phyloP scores from a whole-genome alignment of 1,140 invertebrate genomes.

The Neoseiulus cucumeris region DNA sequence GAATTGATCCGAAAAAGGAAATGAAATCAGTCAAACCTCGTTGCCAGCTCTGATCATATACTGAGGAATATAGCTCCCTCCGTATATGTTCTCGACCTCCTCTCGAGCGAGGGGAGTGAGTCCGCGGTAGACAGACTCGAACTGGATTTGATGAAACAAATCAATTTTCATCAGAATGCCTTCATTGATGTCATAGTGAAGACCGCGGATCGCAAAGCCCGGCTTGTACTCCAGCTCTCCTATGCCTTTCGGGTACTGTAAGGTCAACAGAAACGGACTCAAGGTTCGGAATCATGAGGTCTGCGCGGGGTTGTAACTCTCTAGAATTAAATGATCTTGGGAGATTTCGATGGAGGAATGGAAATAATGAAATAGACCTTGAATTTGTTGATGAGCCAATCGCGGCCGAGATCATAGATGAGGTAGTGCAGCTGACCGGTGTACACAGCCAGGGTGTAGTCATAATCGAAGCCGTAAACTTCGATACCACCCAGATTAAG shows the following conservation, averaged over 20 bases:
- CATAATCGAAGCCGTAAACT: constrained; percentile 96
- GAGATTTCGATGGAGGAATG: constrained; percentile 13
- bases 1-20: too few relatives aligned
- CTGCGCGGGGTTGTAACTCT: neutral
- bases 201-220: constrained; percentile 70
- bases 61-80: constrained; percentile 36
- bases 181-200: constrained; percentile 90
- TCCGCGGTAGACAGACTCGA: constrained; percentile 72
- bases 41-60: constrained; percentile 28
- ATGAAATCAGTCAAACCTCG: too few relatives aligned
- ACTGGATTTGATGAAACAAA: constrained; percentile 85
- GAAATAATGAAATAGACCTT: constrained; percentile 39
- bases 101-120: constrained; percentile 54
- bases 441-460: constrained; percentile 92
- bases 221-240: constrained; percentile 58
- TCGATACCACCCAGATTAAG: constrained; percentile 69
- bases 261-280: constrained; percentile 21
- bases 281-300: neutral
- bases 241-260: constrained; percentile 76
- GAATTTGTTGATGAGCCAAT: constrained; percentile 63
- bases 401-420: constrained; percentile 73
- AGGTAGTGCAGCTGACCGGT: constrained; percentile 68
- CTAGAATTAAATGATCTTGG: neutral
- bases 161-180: constrained; percentile 85
- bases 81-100: constrained; percentile 66